Evolutionary conservation across 2,113 vertebrate genomes (phyloP), one percentile per base, ranked within the genome.

Genomic region (Oreamnos americanus): DNA sequence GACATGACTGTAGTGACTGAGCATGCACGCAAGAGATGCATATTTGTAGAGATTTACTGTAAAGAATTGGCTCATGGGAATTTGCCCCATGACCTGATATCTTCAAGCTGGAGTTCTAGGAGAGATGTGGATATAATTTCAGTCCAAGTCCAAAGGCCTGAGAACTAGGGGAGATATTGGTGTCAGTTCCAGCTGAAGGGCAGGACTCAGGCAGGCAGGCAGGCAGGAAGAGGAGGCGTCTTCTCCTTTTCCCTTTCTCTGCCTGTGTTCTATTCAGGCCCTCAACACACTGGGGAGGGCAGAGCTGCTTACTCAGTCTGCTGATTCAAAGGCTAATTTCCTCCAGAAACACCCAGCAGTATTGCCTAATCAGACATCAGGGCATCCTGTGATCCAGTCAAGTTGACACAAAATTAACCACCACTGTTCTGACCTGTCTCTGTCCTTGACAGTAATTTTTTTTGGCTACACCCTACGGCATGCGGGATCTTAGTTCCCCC

Each of bases 401-500:
- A 12, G 71, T 8, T 57, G 39, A 58, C 30, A 47, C 13, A n/a
- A 79, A 47, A 23, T 26, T 58, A 58, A 47, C 19, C 53, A 79
- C 43, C 39, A 23, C 30, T 10, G 88, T 79, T 90, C 53, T 55
- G 33, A 79, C 17, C 16, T n/a, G 28, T 45, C 9, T 90, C 71
- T 43, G 26, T 58, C 53, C 71, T 90, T 47, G 71, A 30, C 28
- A 47, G 28, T 71, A 39, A 71, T 39, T 12, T 71, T 71, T 67
- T 71, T 71, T 71, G n/a, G n/a, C n/a, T 36, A 12, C 2, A 71
- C 67, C n/a, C n/a, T 12, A 5, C 0, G 0, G 67, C n/a, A 23
- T 6, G 9, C 0, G 5, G 19, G n/a, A 39, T 71, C 19, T 39
- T 71, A 71, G 19, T 39, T 39, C 67, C 67, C 19, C n/a, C n/a